Evolutionary conservation across 2,113 vertebrate species (phyloP).

Genomic region (Meles meles): DNA sequence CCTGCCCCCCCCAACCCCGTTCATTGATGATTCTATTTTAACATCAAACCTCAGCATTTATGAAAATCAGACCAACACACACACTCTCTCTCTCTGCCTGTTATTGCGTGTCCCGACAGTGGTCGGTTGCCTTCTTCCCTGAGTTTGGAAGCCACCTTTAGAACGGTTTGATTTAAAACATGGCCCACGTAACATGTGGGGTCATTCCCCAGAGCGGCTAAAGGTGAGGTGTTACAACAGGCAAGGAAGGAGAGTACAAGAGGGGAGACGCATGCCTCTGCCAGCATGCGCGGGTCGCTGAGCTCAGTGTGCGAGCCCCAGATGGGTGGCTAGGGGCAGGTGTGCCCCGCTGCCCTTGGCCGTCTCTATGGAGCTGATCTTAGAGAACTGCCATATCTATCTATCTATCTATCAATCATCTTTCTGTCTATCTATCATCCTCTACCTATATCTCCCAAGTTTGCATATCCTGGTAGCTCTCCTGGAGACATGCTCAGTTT

Average conservation of each 20-base stretch:
- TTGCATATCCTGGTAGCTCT: neutral
- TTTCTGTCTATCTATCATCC: too few species aligned
- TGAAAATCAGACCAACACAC: neutral
- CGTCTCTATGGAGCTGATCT: neutral
- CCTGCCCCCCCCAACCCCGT: neutral
- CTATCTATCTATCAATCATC: too few species aligned
- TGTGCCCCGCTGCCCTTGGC: neutral
- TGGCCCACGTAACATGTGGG: accelerated
- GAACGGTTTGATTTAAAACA: neutral
- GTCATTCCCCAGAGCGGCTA: neutral
- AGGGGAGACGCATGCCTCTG: neutral
- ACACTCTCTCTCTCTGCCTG: neutral
- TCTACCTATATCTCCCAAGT: neutral
- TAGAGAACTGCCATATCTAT: too few species aligned
- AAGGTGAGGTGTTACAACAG: accelerated
- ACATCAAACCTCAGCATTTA: neutral
- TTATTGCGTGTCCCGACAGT: neutral
- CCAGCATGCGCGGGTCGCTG: too few species aligned
- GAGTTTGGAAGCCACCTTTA: neutral
- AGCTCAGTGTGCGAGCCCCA: neutral
- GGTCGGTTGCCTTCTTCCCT: neutral
- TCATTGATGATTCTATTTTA: neutral
- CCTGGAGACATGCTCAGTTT: neutral
- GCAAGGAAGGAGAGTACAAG: neutral
- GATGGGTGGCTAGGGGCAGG: neutral